Evolutionary conservation across 2,888 invertebrate genomes (phyloP), one percentile per base, ranked within the genome.

Genomic region (Nomada fucata): DNA sequence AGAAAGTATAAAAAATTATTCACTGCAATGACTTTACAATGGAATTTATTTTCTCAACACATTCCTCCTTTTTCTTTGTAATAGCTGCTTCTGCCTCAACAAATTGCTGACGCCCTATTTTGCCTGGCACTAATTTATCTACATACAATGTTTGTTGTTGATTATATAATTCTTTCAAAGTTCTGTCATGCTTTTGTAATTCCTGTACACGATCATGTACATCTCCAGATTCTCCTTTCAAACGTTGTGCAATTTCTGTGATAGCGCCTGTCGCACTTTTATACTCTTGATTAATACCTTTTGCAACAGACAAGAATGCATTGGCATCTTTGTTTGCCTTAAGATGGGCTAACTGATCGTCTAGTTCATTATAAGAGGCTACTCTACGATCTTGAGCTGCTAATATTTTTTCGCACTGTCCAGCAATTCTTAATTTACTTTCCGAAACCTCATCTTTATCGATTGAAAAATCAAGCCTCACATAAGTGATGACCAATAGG

Each of bases 391-490:
- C 95, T 88, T 96, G 96, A 44, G 95, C 94, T 50, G 94, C 94
- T 76, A 95, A 93, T 2, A 96, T 94, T 82, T 95, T 95, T 89
- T 96, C 96, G 77, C 94, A 94, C 20, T 94, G 93, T 1, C 94
- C 94, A 61, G 94, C 94, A 70, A 94, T 93, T 20, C 94, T 90
- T 44, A 94, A 84, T 68, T 92, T 93, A 68, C 93, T 94, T 82
- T 94, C 96, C 47, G 94, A 95, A 3, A 93, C 94, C 90, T 96
- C 95, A 92, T 96, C 95, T 93, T 96, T 96, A 89, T 95, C 95
- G 90, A 99, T 98, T 76, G 99, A 98, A 94, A 99, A 99, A 95
- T 99, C 99, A 93, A 99, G 95, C 89, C 99, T 96, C 82, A 99
- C 98, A 94, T 98, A 98, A 90, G 99, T 95, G 93, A 99, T 98